These are phyloP conservation scores for Mareca penelope DNA, from an alignment of 2,797 vertebrate species.

Conservation along the genomic window DNA sequence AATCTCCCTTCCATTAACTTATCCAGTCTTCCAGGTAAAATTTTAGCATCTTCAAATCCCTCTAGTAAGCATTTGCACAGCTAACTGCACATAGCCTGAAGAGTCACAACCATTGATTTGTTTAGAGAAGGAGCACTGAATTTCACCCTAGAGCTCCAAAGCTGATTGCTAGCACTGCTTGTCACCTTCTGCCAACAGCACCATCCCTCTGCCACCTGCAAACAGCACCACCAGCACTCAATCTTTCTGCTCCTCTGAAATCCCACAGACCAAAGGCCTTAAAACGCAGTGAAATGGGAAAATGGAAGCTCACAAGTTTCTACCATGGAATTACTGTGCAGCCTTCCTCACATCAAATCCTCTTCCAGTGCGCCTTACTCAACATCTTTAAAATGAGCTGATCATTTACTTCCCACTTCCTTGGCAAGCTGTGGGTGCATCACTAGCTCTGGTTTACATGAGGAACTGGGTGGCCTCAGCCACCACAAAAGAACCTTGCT, in stretches of 20 bases:
- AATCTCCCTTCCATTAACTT: background rate
- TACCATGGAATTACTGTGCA: background rate
- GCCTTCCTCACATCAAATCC: background rate
- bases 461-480: background rate
- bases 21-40: background rate
- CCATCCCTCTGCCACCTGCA: background rate
- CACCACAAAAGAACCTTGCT: background rate
- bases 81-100: background rate
- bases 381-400: background rate
- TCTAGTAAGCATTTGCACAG: background rate
- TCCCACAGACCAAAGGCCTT: background rate
- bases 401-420: background rate
- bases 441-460: background rate
- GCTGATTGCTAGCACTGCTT: background rate
- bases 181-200: background rate
- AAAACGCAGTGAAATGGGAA: background rate
- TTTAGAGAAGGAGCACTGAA: background rate
- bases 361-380: background rate
- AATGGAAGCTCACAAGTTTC: background rate
- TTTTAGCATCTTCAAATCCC: background rate
- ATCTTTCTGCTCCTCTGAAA: background rate
- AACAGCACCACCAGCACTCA: background rate
- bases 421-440: background rate
- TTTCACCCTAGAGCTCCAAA: background rate
- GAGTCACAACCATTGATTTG: background rate